Base-by-base conservation (phyloP, 1,140 invertebrate genomes). In the Eueides isabella region DNA sequence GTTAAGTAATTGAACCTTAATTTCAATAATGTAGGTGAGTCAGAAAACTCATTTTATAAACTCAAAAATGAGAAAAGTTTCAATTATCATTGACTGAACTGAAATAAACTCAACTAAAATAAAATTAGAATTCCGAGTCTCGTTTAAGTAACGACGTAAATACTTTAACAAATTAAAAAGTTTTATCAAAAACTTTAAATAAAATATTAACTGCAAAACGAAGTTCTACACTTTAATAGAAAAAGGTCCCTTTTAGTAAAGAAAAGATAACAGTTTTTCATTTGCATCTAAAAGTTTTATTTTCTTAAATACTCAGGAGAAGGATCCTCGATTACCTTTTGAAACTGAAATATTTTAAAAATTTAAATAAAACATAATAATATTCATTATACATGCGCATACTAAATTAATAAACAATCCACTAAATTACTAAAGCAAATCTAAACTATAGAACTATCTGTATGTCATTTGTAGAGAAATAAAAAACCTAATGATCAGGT, bases 161-260 rank as follows among this genome's bases (percentile, higher is more conserved):
- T 23, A 55, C 48, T 55, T 44, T 23, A 55, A 55, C 48, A 55
- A 55, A 55, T 55, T 55, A 9, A 11, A 55, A 55, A 55, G 48
- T 55, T 55, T 55, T 55, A 55, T 55, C 48, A 26, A 55, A 55
- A 55, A 55, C 48, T 26, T 55, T 55, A 55, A 55, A 55, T 55
- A 55, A 55, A 55, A 55, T 55, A 55, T 55, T 55, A 26, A 55
- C 48, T 55, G 19, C 26, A 23, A 55, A 55, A 55, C 48, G 48
- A 55, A 55, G 48, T 55, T 55, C 23, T 23, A 55, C 48, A 55
- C 48, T 55, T 26, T 55, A 55, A 55, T 55, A 55, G 48, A 23
- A 26, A 55, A 55, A 55, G 19, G 23, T 23, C 48, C 48, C 48
- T 55, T 55, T 55, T 26, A 12, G 9, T 55, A 26, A 55, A 55